Evolutionary conservation across 2,113 vertebrate species (phyloP).

Genomic region (Nanorana parkeri): DNA sequence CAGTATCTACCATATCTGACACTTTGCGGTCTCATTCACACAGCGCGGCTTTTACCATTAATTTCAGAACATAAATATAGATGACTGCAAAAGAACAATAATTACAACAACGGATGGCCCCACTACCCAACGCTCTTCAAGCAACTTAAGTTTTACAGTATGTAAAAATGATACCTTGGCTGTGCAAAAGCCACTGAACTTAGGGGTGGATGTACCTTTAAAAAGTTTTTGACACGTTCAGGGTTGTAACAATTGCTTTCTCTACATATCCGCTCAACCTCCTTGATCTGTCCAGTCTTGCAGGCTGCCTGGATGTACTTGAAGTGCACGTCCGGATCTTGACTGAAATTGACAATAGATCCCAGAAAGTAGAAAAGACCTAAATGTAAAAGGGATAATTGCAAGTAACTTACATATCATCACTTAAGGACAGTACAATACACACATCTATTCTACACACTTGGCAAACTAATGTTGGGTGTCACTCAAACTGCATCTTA

Average conservation of each 20-base stretch:
- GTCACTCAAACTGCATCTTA: too few species aligned
- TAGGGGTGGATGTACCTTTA: constrained; percentile 76
- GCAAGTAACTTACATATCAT: not conserved
- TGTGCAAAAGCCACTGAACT: not conserved
- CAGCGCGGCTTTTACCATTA: too few species aligned
- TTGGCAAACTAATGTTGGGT: not conserved
- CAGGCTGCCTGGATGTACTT: constrained; percentile 95
- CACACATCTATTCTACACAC: not conserved
- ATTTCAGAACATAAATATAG: too few species aligned
- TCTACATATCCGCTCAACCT: constrained; percentile 91
- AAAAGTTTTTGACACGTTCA: constrained; percentile 91
- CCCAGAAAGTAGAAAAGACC: constrained; percentile 94
- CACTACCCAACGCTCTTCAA: not conserved
- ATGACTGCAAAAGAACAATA: too few species aligned
- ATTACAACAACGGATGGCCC: too few species aligned
- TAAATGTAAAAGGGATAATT: constrained; percentile 60
- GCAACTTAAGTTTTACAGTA: too few species aligned
- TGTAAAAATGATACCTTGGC: not conserved
- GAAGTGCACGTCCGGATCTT: constrained; percentile 92
- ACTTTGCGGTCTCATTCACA: too few species aligned
- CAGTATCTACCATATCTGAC: too few species aligned
- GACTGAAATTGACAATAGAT: constrained; percentile 95
- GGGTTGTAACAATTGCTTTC: constrained; percentile 93
- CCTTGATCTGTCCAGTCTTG: constrained; percentile 94
- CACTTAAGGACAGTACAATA: not conserved